These are phyloP conservation scores for Sebastes fasciatus DNA, from an alignment of 2,113 vertebrate species.

Conservation along the genomic window DNA sequence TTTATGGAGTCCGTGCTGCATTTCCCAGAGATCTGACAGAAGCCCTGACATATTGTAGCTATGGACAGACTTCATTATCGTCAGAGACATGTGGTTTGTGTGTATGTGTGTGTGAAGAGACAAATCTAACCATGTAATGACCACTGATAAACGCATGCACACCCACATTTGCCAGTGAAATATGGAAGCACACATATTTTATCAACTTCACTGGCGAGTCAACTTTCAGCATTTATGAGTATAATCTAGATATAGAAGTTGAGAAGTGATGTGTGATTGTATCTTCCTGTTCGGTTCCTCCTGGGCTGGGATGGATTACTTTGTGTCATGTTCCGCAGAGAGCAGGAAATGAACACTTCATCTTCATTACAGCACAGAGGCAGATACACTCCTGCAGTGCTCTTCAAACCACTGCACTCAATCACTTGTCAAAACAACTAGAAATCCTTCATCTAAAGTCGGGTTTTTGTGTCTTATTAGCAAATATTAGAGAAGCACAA, in stretches of 20 bases:
- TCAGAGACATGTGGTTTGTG: background rate
- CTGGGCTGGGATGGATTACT: background rate
- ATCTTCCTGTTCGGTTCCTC: background rate
- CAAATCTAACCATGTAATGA: background rate
- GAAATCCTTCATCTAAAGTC: too few species aligned
- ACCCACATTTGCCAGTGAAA: too few species aligned
- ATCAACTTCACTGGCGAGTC: background rate
- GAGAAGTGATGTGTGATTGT: background rate
- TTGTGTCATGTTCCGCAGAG: constrained; percentile 9
- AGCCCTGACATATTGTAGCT: background rate
- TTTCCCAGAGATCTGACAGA: background rate
- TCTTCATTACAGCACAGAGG: background rate
- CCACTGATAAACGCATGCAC: too few species aligned
- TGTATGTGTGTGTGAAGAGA: too few species aligned
- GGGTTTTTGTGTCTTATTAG: too few species aligned
- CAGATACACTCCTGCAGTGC: background rate
- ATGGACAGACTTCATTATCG: background rate
- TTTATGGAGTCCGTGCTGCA: constrained; percentile 13
- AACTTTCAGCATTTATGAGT: background rate
- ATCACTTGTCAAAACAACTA: too few species aligned
- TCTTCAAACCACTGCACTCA: background rate
- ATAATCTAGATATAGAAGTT: background rate
- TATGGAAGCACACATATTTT: too few species aligned
- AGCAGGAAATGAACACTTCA: constrained; percentile 7
- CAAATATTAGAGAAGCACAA: too few species aligned